These are phyloP conservation scores for Littorina saxatilis DNA, from an alignment of 1,140 invertebrate genomes.

Conservation along the genomic window DNA sequence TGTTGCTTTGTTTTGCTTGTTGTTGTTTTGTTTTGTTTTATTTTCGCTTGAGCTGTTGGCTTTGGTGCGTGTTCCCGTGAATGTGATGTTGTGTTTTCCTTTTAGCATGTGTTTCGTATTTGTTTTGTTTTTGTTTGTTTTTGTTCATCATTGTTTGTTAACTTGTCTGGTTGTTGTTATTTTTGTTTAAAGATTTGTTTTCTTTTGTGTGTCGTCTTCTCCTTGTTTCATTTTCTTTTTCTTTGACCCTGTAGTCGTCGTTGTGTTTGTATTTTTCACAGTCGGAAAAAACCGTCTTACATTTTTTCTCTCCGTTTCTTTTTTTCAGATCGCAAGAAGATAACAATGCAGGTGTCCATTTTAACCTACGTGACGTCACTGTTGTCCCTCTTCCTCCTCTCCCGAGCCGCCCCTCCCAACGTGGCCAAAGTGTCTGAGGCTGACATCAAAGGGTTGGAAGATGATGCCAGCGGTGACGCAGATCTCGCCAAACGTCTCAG, in stretches of 20 bases:
- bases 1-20: no score
- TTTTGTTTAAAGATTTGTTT: no score
- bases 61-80: no score
- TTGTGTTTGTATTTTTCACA: neutral
- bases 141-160: no score
- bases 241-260: neutral
- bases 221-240: neutral
- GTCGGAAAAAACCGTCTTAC: neutral
- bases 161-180: no score
- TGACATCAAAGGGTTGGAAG: neutral
- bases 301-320: no score
- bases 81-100: no score
- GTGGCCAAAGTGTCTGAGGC: neutral
- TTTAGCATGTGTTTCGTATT: no score
- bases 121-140: no score
- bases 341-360: neutral
- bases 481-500: constrained; percentile 29
- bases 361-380: neutral
- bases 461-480: constrained; percentile 17
- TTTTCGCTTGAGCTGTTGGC: no score
- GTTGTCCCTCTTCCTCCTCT: neutral
- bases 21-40: no score
- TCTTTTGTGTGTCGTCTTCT: no score
- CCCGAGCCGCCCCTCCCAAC: neutral
- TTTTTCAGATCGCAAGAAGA: neutral